Evolutionary conservation across 2,888 invertebrate genomes (phyloP), one percentile per base, ranked within the genome.

Genomic region (Imbricaverruca yamaguchii): DNA sequence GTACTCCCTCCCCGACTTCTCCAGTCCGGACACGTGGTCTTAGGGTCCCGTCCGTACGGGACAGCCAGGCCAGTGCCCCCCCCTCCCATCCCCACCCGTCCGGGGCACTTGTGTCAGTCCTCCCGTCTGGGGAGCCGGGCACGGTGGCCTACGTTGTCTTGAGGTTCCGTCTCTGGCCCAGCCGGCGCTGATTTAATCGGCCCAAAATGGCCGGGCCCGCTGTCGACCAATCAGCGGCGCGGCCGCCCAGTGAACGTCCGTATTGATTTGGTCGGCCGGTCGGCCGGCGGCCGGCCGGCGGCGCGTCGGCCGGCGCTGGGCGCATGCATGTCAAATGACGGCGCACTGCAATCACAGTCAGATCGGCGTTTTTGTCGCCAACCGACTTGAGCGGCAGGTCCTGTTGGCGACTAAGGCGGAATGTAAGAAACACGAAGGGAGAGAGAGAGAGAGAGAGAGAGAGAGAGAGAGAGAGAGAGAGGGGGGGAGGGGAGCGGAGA

Each of bases 161-260:
- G 81, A 81, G 81, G 69, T 74, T 80, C 81, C 74, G 80, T 63
- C 80, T 80, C 80, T n/a, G 80, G 59, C 39, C 74, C 21, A 21
- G 53, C 55, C 55, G 74, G 53, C 74, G 18, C 74, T 21, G 74
- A 74, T 74, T 74, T 74, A 74, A 74, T 74, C 74, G 74, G 39
- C 74, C 69, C 74, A 74, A 74, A 74, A 74, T 74, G 74, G 74
- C 74, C 74, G 74, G 69, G 74, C 53, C 74, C 55, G 74, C 74
- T 74, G 55, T 74, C 74, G 74, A 53, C 74, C 74, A 74, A 74
- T 74, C 15, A 74, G 74, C 53, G 74, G 18, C 74, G 53, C 55
- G 55, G 74, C 65, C 74, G 74, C 74, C 74, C 53, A 74, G 74
- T 74, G 74, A 74, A 74, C 74, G 74, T 39, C 74, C 74, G 74